Base-by-base conservation (phyloP, 1,140 invertebrate genomes). In the Magallana angulata region DNA sequence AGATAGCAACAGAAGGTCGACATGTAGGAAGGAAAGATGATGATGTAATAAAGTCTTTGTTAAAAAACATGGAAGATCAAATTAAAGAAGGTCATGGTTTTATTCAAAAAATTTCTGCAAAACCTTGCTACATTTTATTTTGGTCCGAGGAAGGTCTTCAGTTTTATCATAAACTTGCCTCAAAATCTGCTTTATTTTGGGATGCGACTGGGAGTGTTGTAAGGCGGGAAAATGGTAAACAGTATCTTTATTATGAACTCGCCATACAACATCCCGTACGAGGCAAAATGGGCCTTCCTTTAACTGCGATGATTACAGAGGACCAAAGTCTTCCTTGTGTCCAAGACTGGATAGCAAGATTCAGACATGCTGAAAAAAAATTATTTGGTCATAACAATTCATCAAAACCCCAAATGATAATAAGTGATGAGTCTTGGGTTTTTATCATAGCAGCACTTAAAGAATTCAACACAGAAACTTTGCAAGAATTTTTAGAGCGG, bases 81-180 rank as follows among this genome's bases (percentile, higher is more conserved):
- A 68, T 18, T 4, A 68, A 18, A 18, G n/a, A 68, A 18, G 64
- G 64, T 16, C 24, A 18, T 68, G 64, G 64, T 4, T 68, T 68
- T 18, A 68, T 68, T 68, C 64, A 68, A 68, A 68, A 68, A 18
- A 68, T 68, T n/a, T 68, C 64, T 68, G 64, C 64, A 16, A 68
- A n/a, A n/a, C n/a, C n/a, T n/a, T n/a, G n/a, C n/a, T n/a, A n/a
- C n/a, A n/a, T n/a, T n/a, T n/a, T n/a, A n/a, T n/a, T n/a, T n/a
- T n/a, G n/a, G n/a, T n/a, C n/a, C n/a, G n/a, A n/a, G n/a, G n/a
- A n/a, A n/a, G n/a, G n/a, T n/a, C n/a, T n/a, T n/a, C n/a, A n/a
- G n/a, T n/a, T n/a, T n/a, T n/a, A n/a, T n/a, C n/a, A n/a, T n/a
- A n/a, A n/a, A n/a, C n/a, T n/a, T n/a, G n/a, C n/a, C n/a, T n/a